These are phyloP conservation scores for Halcyon badia DNA, from an alignment of 2,797 vertebrate genomes.

Conservation along the genomic window DNA sequence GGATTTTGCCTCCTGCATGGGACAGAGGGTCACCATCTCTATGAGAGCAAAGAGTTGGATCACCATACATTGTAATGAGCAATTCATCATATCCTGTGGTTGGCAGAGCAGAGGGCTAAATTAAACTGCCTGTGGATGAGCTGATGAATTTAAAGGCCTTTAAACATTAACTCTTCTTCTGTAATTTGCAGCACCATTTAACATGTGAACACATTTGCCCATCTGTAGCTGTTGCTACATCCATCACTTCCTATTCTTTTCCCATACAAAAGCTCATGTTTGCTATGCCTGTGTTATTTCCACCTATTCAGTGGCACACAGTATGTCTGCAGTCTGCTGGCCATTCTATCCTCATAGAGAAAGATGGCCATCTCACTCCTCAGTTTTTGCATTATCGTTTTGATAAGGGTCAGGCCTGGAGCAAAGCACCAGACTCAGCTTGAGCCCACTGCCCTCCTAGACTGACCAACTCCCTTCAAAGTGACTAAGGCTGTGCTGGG, in stretches of 20 bases:
- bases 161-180: not conserved
- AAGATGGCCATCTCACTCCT: not conserved
- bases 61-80: not conserved
- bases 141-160: not conserved
- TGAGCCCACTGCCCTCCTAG: not conserved
- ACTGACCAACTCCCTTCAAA: not conserved
- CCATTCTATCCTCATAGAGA: not conserved
- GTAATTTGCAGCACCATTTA: not conserved
- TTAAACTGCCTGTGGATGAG: not conserved
- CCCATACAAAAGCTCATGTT: not conserved
- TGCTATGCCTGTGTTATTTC: not conserved
- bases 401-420: not conserved
- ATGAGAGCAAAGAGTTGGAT: not conserved
- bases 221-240: not conserved
- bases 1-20: not conserved
- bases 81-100: not conserved
- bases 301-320: rapidly evolving
- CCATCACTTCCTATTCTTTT: not conserved
- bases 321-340: not conserved
- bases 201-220: not conserved
- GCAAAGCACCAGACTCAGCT: not conserved
- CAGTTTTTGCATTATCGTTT: not conserved
- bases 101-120: not conserved
- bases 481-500: not conserved
- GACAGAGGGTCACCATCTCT: not conserved